Evolutionary conservation across 2,888 invertebrate species (phyloP).

Genomic region (Drosophila parthenogenetica): DNA sequence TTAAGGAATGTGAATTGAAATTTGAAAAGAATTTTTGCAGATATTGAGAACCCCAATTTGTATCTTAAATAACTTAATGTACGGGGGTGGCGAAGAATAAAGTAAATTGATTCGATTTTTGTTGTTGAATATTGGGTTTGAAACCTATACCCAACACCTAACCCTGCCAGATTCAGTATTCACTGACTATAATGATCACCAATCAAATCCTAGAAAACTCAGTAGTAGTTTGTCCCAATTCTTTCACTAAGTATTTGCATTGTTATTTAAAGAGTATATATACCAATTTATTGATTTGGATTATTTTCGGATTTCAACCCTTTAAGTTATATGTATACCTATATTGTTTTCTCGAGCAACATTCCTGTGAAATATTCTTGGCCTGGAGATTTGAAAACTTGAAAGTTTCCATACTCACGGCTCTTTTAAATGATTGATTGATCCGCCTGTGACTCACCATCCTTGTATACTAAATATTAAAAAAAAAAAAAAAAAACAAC

Average conservation of each 20-base stretch:
- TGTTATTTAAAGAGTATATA: conserved; percentile 6
- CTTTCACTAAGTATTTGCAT: conserved; percentile 2
- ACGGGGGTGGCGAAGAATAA: no score
- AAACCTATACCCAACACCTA: no score
- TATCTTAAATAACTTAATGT: no score
- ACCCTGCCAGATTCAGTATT: neutral
- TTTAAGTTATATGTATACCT: neutral
- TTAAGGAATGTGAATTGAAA: no score
- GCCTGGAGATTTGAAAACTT: neutral
- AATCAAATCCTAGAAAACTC: neutral
- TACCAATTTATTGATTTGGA: neutral
- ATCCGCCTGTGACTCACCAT: neutral
- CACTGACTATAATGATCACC: neutral
- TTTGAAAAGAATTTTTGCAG: no score
- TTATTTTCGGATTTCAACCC: neutral
- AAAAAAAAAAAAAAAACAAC: neutral
- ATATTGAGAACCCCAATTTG: no score
- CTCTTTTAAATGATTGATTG: neutral
- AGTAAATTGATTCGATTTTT: no score
- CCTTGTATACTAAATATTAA: neutral
- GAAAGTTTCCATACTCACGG: neutral
- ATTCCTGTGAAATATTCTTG: neutral
- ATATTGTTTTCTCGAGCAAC: neutral
- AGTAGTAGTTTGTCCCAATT: neutral
- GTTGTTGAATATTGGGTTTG: no score